Percentiles rank a stretch among this genome's conserved stretches.
Conservation (phyloP, 92 coral and sea anemone genomes). For the Porites lobata region DNA sequence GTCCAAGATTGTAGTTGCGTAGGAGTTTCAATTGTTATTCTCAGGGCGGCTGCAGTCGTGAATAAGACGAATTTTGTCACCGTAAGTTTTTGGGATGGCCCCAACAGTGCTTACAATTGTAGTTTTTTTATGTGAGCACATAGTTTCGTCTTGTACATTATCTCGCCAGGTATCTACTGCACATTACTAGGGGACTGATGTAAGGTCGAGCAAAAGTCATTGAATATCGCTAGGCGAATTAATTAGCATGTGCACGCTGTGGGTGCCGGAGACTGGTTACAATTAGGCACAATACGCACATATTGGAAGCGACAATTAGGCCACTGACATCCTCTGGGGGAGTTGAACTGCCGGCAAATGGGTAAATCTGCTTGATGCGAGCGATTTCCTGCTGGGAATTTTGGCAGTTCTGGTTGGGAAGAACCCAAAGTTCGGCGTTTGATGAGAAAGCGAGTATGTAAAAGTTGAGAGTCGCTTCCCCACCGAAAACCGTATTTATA, state of each 20-base stretch:
- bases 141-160: background rate
- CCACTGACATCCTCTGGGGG: conserved; percentile 33
- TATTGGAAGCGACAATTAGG: conserved; percentile 19
- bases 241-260: conserved; percentile 12
- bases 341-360: conserved; percentile 28
- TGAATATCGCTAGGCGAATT: background rate
- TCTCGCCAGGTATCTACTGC: background rate
- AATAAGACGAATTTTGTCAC: conserved; percentile 38
- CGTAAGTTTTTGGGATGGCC: conserved; percentile 56
- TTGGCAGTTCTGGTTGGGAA: background rate
- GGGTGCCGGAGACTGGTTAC: conserved; percentile 19
- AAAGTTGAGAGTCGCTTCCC: conserved; percentile 33
- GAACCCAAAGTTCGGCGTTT: conserved; percentile 10
- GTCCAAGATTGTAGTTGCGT: background rate
- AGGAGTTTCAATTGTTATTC: conserved; percentile 42
- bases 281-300: conserved; percentile 16
- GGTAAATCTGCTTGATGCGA: background rate
- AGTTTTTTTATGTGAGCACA: background rate
- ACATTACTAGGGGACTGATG: background rate
- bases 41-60: conserved; percentile 57
- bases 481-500: conserved; percentile 16
- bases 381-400: background rate
- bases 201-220: background rate
- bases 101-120: conserved; percentile 51
- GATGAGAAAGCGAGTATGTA: conserved; percentile 27